Evolutionary conservation across 2,888 invertebrate species (phyloP), one percentile per base, ranked within the genome.

Genomic region (Fissipunctia ypsillon): DNA sequence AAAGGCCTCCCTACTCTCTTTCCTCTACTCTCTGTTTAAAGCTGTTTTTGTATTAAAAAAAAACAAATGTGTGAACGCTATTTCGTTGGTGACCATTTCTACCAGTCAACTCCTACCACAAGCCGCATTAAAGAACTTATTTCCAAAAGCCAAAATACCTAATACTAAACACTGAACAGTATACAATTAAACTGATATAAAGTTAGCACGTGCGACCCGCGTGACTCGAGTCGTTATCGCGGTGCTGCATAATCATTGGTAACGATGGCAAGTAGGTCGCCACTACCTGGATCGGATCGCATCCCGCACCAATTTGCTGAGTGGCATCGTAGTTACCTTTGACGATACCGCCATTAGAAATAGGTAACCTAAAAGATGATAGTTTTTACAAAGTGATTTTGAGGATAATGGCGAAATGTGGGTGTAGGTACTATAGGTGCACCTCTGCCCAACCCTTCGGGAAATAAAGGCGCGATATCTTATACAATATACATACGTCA

Each of bases 221-320:
- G 69, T 84, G 84, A 35, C 45, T 61, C 5, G 19, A 43, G 10
- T 57, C 19, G 59, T 72, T 78, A 81, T 70, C 71, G 65, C 67
- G 31, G 38, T 35, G 41, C 52, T 31, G 14, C 25, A n/a, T 43
- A 66, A 59, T 76, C 56, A 68, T 59, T 48, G 54, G 67, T 28
- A 64, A 41, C 52, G 45, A 57, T 61, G 52, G 35, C 60, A 87
- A 80, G 56, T 87, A 78, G 85, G 85, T 85, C 85, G 22, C 77
- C 63, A 76, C 73, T 83, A 87, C 87, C 84, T 77, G 80, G 78
- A 72, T 81, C 14, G n/a, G 43, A 66, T 81, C 14, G n/a, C 38
- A 66, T 68, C 57, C 64, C 61, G 77, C 60, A 63, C 54, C 52
- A 84, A 81, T 81, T 81, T 61, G 31, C 25, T n/a, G 28, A 76